Conservation (phyloP, 2,888 invertebrate genomes). For the Hypercompe scribonia region DNA sequence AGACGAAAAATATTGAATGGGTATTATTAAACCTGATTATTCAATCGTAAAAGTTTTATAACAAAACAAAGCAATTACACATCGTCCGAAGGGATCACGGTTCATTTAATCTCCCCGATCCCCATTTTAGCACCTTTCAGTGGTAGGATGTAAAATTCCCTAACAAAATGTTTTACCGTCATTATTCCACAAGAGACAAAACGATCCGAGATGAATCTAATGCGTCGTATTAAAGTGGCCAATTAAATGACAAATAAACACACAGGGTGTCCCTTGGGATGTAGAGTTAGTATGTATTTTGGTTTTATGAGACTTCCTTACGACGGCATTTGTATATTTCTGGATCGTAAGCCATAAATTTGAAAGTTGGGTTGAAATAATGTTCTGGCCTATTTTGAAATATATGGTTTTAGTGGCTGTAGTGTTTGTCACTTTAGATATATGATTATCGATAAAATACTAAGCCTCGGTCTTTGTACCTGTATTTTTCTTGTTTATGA, state of each 20-base stretch:
- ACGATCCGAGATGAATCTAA: conserved; percentile 42
- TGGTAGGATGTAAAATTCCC: conserved; percentile 24
- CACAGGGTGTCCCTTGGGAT: conserved; percentile 33
- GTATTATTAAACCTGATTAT: not conserved
- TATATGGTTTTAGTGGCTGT: not conserved
- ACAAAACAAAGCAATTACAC: conserved; percentile 3
- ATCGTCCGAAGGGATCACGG: not conserved
- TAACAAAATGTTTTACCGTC: conserved; percentile 22
- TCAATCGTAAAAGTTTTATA: not conserved
- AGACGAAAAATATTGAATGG: not conserved
- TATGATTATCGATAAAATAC: too few relatives aligned
- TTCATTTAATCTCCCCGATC: conserved; percentile 2
- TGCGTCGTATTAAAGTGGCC: conserved; percentile 51
- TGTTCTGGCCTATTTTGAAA: not conserved
- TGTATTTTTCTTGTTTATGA: too few relatives aligned
- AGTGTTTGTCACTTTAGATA: not conserved
- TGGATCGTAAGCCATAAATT: not conserved
- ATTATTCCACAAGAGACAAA: conserved; percentile 26
- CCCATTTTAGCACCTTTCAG: conserved; percentile 16
- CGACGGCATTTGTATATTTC: not conserved
- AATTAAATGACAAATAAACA: conserved; percentile 62
- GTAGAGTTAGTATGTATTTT: conserved; percentile 18
- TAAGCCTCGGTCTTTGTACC: too few relatives aligned
- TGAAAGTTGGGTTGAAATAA: not conserved
- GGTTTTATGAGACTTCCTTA: conserved; percentile 10